phyloP scores from a whole-genome alignment of 2,888 invertebrate genomes.

The Smittia sp. region DNA sequence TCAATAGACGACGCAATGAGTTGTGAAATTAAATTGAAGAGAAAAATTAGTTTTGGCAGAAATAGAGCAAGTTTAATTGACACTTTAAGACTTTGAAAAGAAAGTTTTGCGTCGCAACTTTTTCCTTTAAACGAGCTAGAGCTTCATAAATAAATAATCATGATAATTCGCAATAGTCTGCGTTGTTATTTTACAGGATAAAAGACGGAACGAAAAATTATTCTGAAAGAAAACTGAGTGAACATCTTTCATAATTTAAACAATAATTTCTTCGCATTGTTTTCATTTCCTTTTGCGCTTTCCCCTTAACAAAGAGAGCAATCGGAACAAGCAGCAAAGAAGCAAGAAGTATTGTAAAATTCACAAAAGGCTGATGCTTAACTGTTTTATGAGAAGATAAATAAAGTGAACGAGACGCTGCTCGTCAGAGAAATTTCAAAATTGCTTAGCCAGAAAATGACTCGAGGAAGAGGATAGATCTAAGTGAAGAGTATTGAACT shows the following conservation, averaged over 20 bases:
- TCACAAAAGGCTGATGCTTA: background rate
- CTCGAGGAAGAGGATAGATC: background rate
- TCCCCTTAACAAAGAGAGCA: constrained; percentile 4
- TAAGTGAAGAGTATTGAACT: constrained; percentile 4
- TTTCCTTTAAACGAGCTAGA: too few relatives aligned
- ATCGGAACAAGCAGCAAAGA: constrained; percentile 4
- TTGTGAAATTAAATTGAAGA: background rate
- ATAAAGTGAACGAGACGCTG: background rate
- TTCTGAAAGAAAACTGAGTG: constrained; percentile 14
- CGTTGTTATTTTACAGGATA: background rate
- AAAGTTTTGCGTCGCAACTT: too few relatives aligned
- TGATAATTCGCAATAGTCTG: background rate
- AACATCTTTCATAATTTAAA: constrained; percentile 26
- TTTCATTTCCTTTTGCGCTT: constrained; percentile 27
- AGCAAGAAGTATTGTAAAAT: background rate
- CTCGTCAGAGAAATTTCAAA: background rate
- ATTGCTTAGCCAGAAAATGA: background rate
- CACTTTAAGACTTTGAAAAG: too few relatives aligned
- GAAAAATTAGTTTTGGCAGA: background rate
- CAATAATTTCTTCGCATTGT: constrained; percentile 11
- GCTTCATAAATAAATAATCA: constrained; percentile 4
- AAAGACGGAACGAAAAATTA: background rate
- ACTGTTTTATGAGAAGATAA: constrained; percentile 1
- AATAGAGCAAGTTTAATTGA: too few relatives aligned
- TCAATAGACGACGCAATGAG: background rate